Percentiles rank a stretch among this genome's conserved stretches.
phyloP scores from a whole-genome alignment of 1,140 invertebrate species.

The Neodiprion virginianus region DNA sequence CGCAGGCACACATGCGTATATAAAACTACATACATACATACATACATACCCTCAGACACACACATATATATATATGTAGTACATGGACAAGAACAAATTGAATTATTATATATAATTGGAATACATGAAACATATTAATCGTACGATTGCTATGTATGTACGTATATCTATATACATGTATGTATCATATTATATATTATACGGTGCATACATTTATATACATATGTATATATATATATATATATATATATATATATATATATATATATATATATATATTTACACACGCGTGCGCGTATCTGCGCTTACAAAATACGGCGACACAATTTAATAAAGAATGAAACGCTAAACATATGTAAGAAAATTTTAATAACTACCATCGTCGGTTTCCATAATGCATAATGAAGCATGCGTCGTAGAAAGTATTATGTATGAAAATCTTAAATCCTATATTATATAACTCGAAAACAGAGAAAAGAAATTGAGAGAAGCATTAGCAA shows the following conservation, averaged over 20 bases:
- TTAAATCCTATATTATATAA: too few relatives aligned
- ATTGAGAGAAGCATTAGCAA: neutral
- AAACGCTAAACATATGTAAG: neutral
- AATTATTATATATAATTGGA: constrained; percentile 17
- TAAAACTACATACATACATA: constrained; percentile 6
- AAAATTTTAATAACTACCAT: neutral
- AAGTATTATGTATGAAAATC: too few relatives aligned
- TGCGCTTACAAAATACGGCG: neutral
- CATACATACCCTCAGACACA: neutral
- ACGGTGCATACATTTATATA: neutral
- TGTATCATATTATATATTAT: neutral
- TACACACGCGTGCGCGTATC: neutral
- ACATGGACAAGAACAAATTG: neutral
- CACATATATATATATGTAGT: neutral
- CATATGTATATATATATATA: too few relatives aligned
- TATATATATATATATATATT: neutral
- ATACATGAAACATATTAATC: constrained; percentile 19
- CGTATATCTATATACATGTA: constrained; percentile 3
- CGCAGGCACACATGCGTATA: neutral
- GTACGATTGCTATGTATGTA: constrained; percentile 16
- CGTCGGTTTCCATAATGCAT: constrained; percentile 3
- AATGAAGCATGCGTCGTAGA: neutral
- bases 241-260: too few relatives aligned
- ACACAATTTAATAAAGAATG: neutral
- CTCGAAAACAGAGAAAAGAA: neutral